phyloP scores from a whole-genome alignment of 1,140 invertebrate genomes.

The Eciton burchellii region DNA sequence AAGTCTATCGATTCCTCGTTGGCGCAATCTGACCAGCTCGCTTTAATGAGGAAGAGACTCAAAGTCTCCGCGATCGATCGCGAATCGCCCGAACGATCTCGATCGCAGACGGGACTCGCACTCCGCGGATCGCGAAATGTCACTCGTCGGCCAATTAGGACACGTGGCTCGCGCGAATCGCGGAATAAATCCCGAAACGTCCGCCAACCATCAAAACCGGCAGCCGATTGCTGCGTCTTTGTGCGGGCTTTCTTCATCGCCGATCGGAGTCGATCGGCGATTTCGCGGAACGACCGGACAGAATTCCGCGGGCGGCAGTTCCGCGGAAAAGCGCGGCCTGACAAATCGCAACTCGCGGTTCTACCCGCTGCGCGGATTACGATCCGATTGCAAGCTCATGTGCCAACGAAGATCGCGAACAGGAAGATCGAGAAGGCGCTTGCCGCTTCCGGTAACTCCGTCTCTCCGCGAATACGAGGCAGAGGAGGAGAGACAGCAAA shows the following conservation, averaged over 20 bases:
- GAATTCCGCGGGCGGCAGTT: too few species aligned
- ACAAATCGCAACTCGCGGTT: too few species aligned
- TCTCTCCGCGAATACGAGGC: neutral
- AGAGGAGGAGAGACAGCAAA: neutral
- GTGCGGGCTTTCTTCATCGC: too few species aligned
- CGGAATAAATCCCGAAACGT: slow-evolving; percentile 63
- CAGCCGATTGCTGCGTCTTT: slow-evolving; percentile 42
- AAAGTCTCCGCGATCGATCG: too few species aligned
- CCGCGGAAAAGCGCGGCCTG: slow-evolving; percentile 11
- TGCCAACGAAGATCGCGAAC: too few species aligned
- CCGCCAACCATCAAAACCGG: slow-evolving; percentile 9
- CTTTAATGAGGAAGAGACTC: too few species aligned
- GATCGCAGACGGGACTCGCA: neutral
- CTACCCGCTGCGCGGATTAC: too few species aligned
- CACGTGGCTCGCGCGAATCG: slow-evolving; percentile 49
- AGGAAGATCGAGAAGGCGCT: too few species aligned
- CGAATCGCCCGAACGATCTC: neutral
- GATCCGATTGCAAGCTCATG: too few species aligned
- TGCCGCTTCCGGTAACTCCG: neutral
- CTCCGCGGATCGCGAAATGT: neutral
- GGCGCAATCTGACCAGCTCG: too few species aligned
- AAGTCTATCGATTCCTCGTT: too few species aligned
- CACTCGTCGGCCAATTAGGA: slow-evolving; percentile 50
- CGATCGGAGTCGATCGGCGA: slow-evolving; percentile 38
- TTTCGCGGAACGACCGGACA: neutral